Percentiles rank a stretch among this genome's conserved stretches.
Evolutionary conservation across 2,888 invertebrate species (phyloP).

Genomic region (Pammene fasciana): DNA sequence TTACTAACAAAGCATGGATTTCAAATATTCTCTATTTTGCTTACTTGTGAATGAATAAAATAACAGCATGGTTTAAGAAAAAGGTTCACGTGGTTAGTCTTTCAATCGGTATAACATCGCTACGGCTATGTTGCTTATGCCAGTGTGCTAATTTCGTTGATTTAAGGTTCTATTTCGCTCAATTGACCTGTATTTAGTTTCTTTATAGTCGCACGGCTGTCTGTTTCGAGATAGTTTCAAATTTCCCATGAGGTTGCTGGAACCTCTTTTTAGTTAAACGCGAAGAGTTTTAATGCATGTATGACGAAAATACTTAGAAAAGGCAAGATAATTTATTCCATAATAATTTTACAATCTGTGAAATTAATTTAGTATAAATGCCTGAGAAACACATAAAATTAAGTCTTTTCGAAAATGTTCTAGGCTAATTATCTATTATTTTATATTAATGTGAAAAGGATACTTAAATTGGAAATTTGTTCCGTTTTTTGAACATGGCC

Average conservation of each 20-base stretch:
- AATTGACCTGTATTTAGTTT: not conserved
- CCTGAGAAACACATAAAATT: too few relatives aligned
- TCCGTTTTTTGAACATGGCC: too few relatives aligned
- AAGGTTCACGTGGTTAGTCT: constrained; percentile 5
- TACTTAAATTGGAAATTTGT: too few relatives aligned
- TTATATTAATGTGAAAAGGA: too few relatives aligned
- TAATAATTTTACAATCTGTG: too few relatives aligned
- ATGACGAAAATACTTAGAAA: constrained; percentile 27
- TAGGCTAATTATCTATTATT: too few relatives aligned
- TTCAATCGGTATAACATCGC: constrained; percentile 17
- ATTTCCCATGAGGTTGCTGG: constrained; percentile 38
- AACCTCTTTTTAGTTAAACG: constrained; percentile 30
- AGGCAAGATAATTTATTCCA: too few relatives aligned
- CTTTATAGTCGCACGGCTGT: constrained; percentile 26
- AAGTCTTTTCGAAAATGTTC: too few relatives aligned
- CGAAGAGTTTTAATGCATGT: constrained; percentile 28
- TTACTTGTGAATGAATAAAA: too few relatives aligned
- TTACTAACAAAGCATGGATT: not conserved
- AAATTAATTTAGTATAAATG: too few relatives aligned
- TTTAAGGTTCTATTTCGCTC: not conserved
- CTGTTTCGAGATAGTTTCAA: constrained; percentile 35
- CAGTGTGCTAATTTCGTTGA: not conserved
- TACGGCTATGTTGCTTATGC: not conserved
- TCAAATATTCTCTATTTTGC: constrained; percentile 11
- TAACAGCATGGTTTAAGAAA: too few relatives aligned